Conservation (phyloP, 2,888 invertebrate genomes). For the Himalopsyche kuldschensis region DNA sequence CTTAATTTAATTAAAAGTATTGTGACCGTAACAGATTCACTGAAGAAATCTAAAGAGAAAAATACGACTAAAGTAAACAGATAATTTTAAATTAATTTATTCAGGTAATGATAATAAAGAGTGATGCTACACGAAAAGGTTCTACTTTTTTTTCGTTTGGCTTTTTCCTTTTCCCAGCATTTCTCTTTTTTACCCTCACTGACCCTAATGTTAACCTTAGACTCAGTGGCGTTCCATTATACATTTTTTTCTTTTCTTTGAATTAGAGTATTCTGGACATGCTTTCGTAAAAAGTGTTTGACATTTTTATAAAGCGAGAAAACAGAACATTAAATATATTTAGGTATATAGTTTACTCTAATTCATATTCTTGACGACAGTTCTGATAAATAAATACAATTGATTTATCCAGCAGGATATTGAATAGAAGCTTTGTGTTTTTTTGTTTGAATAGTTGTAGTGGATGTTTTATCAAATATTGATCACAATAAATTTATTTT, state of each 20-base stretch:
- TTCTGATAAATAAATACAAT: too few species aligned
- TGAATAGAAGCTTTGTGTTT: too few species aligned
- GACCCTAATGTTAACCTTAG: slow-evolving; percentile 6
- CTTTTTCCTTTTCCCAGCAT: background rate
- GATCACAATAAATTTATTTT: too few species aligned
- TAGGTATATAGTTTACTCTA: background rate
- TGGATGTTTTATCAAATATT: too few species aligned
- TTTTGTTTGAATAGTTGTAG: too few species aligned
- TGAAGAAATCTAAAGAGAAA: too few species aligned
- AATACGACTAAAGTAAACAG: too few species aligned
- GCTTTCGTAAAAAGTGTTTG: background rate
- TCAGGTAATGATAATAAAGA: background rate
- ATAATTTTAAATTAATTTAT: background rate
- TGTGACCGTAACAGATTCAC: too few species aligned
- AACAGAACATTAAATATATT: too few species aligned
- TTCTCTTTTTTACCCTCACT: slow-evolving; percentile 9
- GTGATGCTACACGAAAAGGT: slow-evolving; percentile 3
- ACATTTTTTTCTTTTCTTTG: background rate
- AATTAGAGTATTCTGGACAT: background rate
- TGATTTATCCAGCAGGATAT: too few species aligned
- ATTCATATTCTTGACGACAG: too few species aligned
- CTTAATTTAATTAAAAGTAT: too few species aligned
- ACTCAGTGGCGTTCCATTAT: background rate
- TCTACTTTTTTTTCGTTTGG: slow-evolving; percentile 2
- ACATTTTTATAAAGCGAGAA: background rate